phyloP scores from a whole-genome alignment of 2,113 vertebrate species.

The Lathamus discolor region DNA sequence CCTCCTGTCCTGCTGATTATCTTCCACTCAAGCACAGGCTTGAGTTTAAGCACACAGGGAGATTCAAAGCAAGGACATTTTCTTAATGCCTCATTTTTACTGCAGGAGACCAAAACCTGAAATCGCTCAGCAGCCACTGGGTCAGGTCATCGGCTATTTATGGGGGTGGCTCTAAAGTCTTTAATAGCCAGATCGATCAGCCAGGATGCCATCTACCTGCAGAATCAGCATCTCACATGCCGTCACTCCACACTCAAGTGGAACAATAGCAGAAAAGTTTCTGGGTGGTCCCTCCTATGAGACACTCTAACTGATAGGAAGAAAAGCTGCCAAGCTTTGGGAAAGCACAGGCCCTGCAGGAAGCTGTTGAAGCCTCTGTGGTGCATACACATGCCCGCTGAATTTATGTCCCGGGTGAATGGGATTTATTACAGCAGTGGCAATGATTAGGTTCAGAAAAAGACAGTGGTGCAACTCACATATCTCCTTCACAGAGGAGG shows the following conservation, averaged over 20 bases:
- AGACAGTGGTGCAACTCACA: neutral
- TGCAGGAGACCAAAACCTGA: neutral
- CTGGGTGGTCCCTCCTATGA: conserved; percentile 11
- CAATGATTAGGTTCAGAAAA: neutral
- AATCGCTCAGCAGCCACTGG: neutral
- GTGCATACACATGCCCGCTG: neutral
- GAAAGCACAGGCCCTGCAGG: neutral
- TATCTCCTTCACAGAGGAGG: fast-evolving
- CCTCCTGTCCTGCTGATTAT: neutral
- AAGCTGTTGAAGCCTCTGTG: neutral
- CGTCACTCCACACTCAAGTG: fast-evolving
- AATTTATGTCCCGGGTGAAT: neutral
- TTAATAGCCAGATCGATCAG: neutral
- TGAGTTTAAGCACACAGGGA: neutral
- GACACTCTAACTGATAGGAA: neutral
- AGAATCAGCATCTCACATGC: neutral
- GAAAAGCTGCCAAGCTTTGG: neutral
- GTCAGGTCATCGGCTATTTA: neutral
- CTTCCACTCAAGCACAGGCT: neutral
- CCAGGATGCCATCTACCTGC: neutral
- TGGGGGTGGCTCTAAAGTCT: neutral
- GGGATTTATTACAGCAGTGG: neutral
- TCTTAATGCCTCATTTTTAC: neutral
- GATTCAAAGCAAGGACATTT: neutral
- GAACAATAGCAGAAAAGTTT: neutral